Conservation (phyloP, 92 coral and sea anemone genomes). For the Zoanthus gigantus region DNA sequence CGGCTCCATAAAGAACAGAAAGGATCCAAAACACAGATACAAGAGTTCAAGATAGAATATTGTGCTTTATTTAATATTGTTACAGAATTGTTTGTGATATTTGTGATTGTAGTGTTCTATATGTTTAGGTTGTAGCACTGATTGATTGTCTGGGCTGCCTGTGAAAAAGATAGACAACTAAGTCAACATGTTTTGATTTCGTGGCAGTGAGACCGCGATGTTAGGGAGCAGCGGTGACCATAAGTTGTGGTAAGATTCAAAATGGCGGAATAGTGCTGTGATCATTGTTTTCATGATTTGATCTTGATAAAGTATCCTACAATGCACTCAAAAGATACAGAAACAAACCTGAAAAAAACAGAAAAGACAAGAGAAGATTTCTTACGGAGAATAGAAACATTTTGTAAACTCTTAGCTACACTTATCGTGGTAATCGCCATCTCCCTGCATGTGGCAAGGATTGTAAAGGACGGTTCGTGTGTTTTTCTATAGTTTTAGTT, state of each 20-base stretch:
- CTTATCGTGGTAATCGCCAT: slow-evolving; percentile 71
- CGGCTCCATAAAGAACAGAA: too few relatives aligned
- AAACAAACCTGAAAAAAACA: not conserved
- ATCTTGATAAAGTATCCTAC: not conserved
- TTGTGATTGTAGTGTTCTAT: too few relatives aligned
- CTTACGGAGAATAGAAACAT: slow-evolving; percentile 60
- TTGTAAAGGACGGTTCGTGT: slow-evolving; percentile 70
- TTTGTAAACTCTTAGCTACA: slow-evolving; percentile 80
- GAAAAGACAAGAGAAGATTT: slow-evolving; percentile 7
- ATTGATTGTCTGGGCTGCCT: too few relatives aligned
- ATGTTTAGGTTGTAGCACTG: too few relatives aligned
- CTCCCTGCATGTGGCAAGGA: slow-evolving; percentile 79
- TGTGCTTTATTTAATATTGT: too few relatives aligned
- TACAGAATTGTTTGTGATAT: too few relatives aligned
- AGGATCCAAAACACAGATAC: too few relatives aligned
- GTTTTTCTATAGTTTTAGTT: too few relatives aligned
- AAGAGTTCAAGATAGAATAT: too few relatives aligned
- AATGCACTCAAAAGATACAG: slow-evolving; percentile 10
- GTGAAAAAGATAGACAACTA: too few relatives aligned
- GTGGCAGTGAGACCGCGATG: slow-evolving; percentile 37
- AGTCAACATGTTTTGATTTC: not conserved
- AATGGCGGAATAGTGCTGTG: not conserved
- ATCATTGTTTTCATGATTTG: not conserved
- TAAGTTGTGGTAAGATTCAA: slow-evolving; percentile 13
- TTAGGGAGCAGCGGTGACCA: slow-evolving; percentile 28